Evolutionary conservation across 2,888 invertebrate species (phyloP).

Genomic region (Lutraria lutraria): DNA sequence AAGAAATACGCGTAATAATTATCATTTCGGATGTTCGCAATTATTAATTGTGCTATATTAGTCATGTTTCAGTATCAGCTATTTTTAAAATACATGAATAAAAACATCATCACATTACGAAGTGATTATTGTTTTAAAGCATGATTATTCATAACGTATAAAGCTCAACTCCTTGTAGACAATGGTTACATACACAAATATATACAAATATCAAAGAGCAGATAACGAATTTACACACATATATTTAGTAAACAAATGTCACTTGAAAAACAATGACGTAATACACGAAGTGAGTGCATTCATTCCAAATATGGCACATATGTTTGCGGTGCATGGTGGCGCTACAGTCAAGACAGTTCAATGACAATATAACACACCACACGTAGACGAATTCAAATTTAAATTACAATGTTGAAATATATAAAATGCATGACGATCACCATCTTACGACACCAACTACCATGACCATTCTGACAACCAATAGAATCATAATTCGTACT

Average conservation of each 20-base stretch:
- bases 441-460: background rate
- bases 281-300: conserved; percentile 2
- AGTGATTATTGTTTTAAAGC: background rate
- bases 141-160: background rate
- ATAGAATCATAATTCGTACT: background rate
- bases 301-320: background rate
- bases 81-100: background rate
- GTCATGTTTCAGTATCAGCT: background rate
- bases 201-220: conserved; percentile 11
- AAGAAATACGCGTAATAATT: background rate
- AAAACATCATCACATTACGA: background rate
- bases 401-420: background rate
- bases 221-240: background rate
- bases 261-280: background rate
- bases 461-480: background rate
- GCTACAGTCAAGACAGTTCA: background rate
- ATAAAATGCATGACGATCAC: conserved; percentile 1
- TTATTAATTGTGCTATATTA: background rate
- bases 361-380: background rate
- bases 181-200: conserved; percentile 4
- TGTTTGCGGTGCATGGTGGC: background rate
- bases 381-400: background rate
- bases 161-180: conserved; percentile 7
- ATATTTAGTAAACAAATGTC: conserved; percentile 20
- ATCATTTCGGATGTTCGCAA: background rate